Evolutionary conservation across 2,888 invertebrate species (phyloP).

Genomic region (Catocala fraxini): DNA sequence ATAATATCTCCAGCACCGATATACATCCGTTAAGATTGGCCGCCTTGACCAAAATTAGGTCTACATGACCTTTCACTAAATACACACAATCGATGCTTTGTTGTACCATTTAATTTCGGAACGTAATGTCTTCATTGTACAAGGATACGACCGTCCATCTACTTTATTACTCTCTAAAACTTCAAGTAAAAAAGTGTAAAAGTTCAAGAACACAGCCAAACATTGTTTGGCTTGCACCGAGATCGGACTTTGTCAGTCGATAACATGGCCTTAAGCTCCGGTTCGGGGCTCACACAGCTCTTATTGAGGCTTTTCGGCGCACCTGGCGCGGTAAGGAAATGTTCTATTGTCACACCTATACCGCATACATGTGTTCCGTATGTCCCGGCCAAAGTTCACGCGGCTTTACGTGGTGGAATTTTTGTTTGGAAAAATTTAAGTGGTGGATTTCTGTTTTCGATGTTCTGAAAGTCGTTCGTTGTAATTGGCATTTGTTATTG

Average conservation of each 20-base stretch:
- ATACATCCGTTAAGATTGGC: too few relatives aligned
- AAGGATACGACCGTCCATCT: too few relatives aligned
- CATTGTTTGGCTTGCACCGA: constrained; percentile 9
- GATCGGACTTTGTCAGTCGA: constrained; percentile 17
- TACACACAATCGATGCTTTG: too few relatives aligned
- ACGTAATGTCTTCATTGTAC: too few relatives aligned
- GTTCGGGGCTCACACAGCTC: constrained; percentile 38
- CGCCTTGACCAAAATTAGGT: too few relatives aligned
- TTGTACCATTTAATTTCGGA: too few relatives aligned
- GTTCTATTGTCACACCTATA: constrained; percentile 6
- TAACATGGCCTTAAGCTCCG: constrained; percentile 27
- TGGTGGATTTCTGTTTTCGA: too few relatives aligned
- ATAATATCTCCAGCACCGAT: too few relatives aligned
- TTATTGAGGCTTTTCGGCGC: constrained; percentile 39
- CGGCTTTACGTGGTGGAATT: neutral
- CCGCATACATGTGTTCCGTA: neutral
- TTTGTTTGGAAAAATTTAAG: neutral
- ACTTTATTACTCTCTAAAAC: neutral
- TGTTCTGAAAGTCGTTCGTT: too few relatives aligned
- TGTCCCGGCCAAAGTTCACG: neutral
- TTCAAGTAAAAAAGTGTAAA: neutral
- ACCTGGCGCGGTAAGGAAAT: constrained; percentile 33
- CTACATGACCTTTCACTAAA: too few relatives aligned
- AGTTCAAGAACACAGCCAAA: constrained; percentile 1
- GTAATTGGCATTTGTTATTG: too few relatives aligned